These are phyloP conservation scores for Xiphophorus couchianus DNA, from an alignment of 2,113 vertebrate species.

Conservation along the genomic window DNA sequence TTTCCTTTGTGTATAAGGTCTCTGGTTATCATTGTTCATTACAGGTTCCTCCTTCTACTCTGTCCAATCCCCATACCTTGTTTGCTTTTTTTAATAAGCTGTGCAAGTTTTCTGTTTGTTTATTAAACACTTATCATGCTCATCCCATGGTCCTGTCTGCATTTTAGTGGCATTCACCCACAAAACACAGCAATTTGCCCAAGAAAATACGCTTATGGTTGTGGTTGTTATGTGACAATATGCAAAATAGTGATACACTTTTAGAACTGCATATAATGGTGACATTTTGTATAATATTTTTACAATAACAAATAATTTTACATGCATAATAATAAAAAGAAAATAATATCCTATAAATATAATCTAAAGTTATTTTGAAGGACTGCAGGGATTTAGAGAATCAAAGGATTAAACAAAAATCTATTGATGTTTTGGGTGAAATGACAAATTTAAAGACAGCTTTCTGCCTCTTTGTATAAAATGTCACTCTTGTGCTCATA, in stretches of 20 bases:
- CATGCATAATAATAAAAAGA: no score
- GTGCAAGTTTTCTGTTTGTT: not conserved
- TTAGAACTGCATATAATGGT: no score
- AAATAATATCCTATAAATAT: no score
- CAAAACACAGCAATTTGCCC: no score
- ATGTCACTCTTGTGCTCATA: not conserved
- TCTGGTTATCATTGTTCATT: not conserved
- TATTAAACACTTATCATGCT: not conserved
- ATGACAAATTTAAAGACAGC: conserved; percentile 19
- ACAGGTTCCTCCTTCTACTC: not conserved
- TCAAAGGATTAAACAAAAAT: no score
- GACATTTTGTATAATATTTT: no score
- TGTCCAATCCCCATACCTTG: not conserved
- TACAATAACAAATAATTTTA: no score
- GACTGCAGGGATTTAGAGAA: no score
- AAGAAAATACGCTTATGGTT: no score
- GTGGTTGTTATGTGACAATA: no score
- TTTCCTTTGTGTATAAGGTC: not conserved
- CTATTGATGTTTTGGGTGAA: not conserved
- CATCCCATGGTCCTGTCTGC: not conserved
- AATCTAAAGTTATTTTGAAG: no score
- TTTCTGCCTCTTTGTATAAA: not conserved
- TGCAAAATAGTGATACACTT: no score
- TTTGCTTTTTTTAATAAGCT: not conserved
- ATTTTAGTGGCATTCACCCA: not conserved